phyloP scores from a whole-genome alignment of 2,888 invertebrate genomes.

The Parnassius apollo region DNA sequence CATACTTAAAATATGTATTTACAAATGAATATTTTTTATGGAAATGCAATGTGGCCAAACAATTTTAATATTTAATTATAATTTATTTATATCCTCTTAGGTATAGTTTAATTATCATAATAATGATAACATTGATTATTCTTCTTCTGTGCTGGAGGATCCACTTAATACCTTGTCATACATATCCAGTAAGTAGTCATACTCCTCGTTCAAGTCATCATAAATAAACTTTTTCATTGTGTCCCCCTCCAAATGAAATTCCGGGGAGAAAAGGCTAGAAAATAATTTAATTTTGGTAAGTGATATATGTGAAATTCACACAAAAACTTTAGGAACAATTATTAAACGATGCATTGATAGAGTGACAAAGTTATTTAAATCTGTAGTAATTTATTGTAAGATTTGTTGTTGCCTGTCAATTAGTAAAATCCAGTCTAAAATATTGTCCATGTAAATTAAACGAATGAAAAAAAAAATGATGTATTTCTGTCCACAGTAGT shows the following conservation, averaged over 20 bases:
- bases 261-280: constrained; percentile 47
- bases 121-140: neutral
- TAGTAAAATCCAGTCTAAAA: no score
- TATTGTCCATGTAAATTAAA: no score
- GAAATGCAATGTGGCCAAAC: constrained; percentile 17
- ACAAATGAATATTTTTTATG: constrained; percentile 11
- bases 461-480: no score
- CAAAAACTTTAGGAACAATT: no score
- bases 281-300: neutral
- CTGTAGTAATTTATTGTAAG: no score
- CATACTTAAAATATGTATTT: no score
- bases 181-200: constrained; percentile 52
- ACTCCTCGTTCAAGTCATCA: constrained; percentile 32
- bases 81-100: neutral
- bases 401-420: no score
- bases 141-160: constrained; percentile 13
- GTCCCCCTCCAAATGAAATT: constrained; percentile 42
- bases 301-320: no score
- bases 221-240: constrained; percentile 43
- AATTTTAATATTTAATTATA: constrained; percentile 5
- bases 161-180: constrained; percentile 48
- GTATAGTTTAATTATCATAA: neutral
- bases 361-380: no score
- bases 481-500: neutral
- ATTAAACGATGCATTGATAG: no score